These are phyloP conservation scores for Drosophila sordidapex DNA, from an alignment of 2,888 invertebrate genomes.

Conservation along the genomic window DNA sequence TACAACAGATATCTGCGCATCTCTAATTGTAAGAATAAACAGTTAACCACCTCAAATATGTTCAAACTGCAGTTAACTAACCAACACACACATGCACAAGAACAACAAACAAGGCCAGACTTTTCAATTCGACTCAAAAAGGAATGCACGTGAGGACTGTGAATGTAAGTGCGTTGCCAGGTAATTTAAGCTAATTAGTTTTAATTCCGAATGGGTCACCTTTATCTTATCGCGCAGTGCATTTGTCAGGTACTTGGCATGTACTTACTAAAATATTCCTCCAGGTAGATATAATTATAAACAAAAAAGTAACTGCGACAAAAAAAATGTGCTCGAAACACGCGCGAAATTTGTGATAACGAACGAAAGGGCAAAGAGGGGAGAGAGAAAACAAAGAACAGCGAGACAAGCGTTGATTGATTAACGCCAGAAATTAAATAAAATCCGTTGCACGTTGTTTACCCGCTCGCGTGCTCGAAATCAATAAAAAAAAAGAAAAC, in stretches of 20 bases:
- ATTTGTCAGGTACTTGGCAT: constrained; percentile 17
- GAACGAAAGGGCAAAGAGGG: constrained; percentile 22
- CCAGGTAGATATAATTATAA: constrained; percentile 28
- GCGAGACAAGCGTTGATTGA: constrained; percentile 53
- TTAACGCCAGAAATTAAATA: constrained; percentile 69
- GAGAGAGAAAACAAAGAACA: constrained; percentile 23
- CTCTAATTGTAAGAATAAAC: constrained; percentile 34
- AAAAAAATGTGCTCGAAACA: constrained; percentile 44
- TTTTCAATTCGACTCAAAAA: constrained; percentile 11
- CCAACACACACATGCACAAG: constrained; percentile 10
- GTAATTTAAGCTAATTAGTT: constrained; percentile 16
- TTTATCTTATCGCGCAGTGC: constrained; percentile 42
- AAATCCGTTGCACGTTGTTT: constrained; percentile 41
- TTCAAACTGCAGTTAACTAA: constrained; percentile 42
- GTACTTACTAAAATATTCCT: constrained; percentile 3
- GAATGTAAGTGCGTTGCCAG: constrained; percentile 17
- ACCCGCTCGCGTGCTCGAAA: constrained; percentile 42
- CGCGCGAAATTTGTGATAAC: constrained; percentile 64
- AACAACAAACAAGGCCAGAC: constrained; percentile 1
- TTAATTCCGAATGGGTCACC: constrained; percentile 2
- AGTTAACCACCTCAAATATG: constrained; percentile 32
- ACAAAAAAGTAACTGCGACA: constrained; percentile 39
- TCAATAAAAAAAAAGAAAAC: constrained; percentile 55
- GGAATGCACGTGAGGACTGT: constrained; percentile 35
- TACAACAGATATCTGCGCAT: constrained; percentile 24